phyloP scores from a whole-genome alignment of 1,140 invertebrate genomes.

The Temnothorax curvispinosus region DNA sequence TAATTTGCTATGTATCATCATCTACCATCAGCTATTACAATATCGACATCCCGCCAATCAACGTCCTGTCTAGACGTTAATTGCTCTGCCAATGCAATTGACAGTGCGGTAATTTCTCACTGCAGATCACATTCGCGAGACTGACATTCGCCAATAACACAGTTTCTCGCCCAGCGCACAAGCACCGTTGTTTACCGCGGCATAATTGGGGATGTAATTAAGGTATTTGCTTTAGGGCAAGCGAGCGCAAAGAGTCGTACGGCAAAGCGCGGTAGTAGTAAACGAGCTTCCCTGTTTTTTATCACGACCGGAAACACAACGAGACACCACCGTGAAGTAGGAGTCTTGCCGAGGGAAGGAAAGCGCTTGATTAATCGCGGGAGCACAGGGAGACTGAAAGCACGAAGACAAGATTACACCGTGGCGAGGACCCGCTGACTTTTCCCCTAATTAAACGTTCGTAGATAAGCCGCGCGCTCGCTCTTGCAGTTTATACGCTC shows the following conservation, averaged over 20 bases:
- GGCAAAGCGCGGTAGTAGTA: conserved; percentile 20
- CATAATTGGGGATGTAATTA: conserved; percentile 63
- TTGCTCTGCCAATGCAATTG: conserved; percentile 43
- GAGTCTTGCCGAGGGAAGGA: neutral
- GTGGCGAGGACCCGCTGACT: conserved; percentile 44
- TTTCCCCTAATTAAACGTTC: conserved; percentile 64
- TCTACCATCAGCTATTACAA: neutral
- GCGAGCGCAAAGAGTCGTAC: conserved; percentile 1
- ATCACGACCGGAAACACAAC: conserved; percentile 44
- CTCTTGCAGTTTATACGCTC: conserved; percentile 32
- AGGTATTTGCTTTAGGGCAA: neutral
- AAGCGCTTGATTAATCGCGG: conserved; percentile 22
- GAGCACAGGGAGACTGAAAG: neutral
- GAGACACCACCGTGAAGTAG: neutral
- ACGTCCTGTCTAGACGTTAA: conserved; percentile 8
- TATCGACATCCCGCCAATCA: conserved; percentile 38
- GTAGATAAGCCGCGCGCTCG: conserved; percentile 25
- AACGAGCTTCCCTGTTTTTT: conserved; percentile 47
- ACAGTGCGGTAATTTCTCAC: conserved; percentile 43
- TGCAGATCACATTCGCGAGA: conserved; percentile 24
- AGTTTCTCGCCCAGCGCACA: neutral
- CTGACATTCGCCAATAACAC: conserved; percentile 49
- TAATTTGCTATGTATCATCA: neutral
- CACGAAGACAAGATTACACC: conserved; percentile 23
- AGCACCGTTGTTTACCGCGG: neutral